Evolutionary conservation across 1,140 invertebrate genomes (phyloP).

Genomic region (Megalopta genalis): DNA sequence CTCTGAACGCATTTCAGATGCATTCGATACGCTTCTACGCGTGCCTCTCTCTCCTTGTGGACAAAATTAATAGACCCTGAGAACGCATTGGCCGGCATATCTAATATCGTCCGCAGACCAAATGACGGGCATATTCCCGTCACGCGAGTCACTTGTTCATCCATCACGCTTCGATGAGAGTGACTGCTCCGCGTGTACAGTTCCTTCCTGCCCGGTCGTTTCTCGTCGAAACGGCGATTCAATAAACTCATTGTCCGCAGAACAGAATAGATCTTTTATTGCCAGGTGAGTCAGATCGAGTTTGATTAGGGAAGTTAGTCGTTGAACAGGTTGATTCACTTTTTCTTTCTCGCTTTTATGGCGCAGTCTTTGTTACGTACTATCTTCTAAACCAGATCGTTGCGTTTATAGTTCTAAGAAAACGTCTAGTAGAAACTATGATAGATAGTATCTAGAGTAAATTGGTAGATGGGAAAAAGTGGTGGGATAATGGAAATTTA

Average conservation of each 20-base stretch:
- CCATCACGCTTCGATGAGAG: conserved; percentile 12
- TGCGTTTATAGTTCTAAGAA: too few species aligned
- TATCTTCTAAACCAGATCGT: not conserved
- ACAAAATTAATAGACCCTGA: conserved; percentile 51
- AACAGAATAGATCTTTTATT: not conserved
- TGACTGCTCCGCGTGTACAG: not conserved
- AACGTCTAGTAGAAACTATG: too few species aligned
- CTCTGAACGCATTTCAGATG: conserved; percentile 32
- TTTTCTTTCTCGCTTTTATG: not conserved
- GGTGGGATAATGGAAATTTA: too few species aligned
- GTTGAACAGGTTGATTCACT: not conserved
- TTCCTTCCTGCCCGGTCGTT: not conserved
- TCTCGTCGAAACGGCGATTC: not conserved
- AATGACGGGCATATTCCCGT: conserved; percentile 29
- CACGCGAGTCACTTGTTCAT: conserved; percentile 11
- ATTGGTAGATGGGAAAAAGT: too few species aligned
- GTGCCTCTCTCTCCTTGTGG: conserved; percentile 20
- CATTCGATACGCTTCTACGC: conserved; percentile 28
- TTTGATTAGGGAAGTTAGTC: not conserved
- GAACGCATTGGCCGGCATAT: conserved; percentile 16
- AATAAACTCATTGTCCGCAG: too few species aligned
- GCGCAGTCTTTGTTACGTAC: not conserved
- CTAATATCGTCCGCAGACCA: conserved; percentile 34
- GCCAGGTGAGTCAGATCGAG: not conserved
- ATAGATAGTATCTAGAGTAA: too few species aligned